Evolutionary conservation across 2,888 invertebrate genomes (phyloP).

Genomic region (Epinotia ramella): DNA sequence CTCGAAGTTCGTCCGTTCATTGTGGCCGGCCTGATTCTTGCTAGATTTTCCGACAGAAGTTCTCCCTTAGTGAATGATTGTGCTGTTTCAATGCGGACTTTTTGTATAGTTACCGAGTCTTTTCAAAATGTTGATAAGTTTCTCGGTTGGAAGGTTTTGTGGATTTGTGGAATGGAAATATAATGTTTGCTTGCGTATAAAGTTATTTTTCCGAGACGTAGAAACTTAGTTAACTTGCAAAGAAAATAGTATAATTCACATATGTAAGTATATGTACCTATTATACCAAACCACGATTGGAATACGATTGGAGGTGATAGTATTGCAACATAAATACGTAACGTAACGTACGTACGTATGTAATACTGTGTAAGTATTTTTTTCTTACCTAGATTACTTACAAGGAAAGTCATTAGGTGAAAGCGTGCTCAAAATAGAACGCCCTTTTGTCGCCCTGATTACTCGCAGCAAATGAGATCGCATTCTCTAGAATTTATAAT

Average conservation of each 20-base stretch:
- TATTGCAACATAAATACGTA: too few species aligned
- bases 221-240: background rate
- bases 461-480: conserved; percentile 67
- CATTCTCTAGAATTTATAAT: conserved; percentile 68
- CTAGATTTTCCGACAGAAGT: conserved; percentile 59
- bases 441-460: conserved; percentile 67
- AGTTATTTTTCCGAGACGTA: conserved; percentile 26
- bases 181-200: conserved; percentile 14
- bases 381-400: background rate
- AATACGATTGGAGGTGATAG: too few species aligned
- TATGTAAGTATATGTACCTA: background rate
- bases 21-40: conserved; percentile 81
- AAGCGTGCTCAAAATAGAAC: conserved; percentile 56
- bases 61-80: conserved; percentile 78
- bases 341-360: too few species aligned
- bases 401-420: conserved; percentile 49
- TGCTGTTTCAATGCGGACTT: conserved; percentile 78
- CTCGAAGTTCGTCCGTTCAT: conserved; percentile 81
- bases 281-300: too few species aligned
- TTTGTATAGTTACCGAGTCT: conserved; percentile 45
- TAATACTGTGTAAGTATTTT: background rate
- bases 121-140: conserved; percentile 46
- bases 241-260: background rate
- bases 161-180: conserved; percentile 56
- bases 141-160: conserved; percentile 70